Evolutionary conservation across 1,140 invertebrate genomes (phyloP).

Genomic region (Ruditapes philippinarum): DNA sequence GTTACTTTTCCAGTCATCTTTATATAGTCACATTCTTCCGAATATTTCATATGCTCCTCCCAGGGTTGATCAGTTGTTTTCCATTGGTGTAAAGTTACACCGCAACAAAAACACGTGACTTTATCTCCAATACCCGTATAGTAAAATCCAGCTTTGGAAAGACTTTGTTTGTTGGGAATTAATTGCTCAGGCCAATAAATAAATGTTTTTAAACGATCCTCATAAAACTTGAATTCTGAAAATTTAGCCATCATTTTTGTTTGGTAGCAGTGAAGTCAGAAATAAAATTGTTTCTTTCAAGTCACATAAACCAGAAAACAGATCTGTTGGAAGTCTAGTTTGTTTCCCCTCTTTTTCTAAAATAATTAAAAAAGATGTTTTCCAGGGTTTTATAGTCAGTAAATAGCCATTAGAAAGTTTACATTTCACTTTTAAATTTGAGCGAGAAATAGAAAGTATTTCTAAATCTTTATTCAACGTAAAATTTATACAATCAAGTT

Average conservation of each 20-base stretch:
- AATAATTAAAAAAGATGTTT: neutral
- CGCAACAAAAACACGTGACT: slow-evolving; percentile 25
- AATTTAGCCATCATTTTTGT: neutral
- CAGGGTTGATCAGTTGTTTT: neutral
- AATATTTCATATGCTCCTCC: slow-evolving; percentile 1
- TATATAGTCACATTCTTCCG: neutral
- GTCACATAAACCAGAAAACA: neutral
- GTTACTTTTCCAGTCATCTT: neutral
- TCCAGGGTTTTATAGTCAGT: slow-evolving; percentile 19
- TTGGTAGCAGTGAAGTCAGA: neutral
- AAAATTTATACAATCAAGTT: neutral
- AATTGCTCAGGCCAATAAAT: neutral
- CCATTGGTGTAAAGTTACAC: neutral
- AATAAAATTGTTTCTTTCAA: slow-evolving; percentile 27
- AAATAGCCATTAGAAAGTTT: slow-evolving; percentile 3
- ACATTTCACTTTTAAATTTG: slow-evolving; percentile 3
- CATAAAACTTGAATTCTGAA: neutral
- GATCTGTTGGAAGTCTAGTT: neutral
- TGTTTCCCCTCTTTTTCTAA: neutral
- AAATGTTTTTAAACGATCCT: neutral
- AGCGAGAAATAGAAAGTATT: neutral
- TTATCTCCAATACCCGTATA: neutral
- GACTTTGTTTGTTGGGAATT: neutral
- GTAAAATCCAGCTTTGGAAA: slow-evolving; percentile 3
- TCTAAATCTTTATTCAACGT: neutral